A percentile compares a stretch with the other conserved stretches of the same genome.
Conservation (phyloP, 1,140 invertebrate genomes). For the Oryctes rhinoceros region DNA sequence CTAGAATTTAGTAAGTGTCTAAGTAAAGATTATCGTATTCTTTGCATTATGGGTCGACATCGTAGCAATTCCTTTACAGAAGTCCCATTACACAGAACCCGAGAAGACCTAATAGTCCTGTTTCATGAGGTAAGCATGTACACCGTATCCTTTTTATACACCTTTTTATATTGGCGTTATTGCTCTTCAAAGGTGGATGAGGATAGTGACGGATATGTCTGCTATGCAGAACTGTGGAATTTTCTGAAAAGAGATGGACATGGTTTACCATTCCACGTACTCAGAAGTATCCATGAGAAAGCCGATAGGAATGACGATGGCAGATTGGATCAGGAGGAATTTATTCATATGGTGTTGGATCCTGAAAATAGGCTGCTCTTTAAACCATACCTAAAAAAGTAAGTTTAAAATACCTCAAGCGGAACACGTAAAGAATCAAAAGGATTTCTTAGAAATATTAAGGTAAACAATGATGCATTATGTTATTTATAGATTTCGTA, state of each 20-base stretch:
- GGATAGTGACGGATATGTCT: constrained; percentile 25
- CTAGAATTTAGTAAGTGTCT: too few species aligned
- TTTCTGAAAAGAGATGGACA: constrained; percentile 61
- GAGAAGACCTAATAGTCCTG: background rate
- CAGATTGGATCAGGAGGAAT: constrained; percentile 79
- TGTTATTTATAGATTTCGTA: background rate
- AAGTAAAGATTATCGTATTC: background rate
- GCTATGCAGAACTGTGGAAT: constrained; percentile 13
- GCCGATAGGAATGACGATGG: constrained; percentile 79
- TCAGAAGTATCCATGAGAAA: constrained; percentile 74
- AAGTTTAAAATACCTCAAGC: background rate
- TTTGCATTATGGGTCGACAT: background rate
- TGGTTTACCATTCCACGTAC: constrained; percentile 76
- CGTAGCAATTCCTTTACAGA: constrained; percentile 32
- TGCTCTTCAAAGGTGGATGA: constrained; percentile 1
- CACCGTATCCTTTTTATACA: background rate
- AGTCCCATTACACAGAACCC: constrained; percentile 20
- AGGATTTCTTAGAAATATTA: too few species aligned
- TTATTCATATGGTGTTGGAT: constrained; percentile 77
- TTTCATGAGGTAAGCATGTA: constrained; percentile 26
- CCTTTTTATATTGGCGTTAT: background rate
- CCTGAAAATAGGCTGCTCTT: constrained; percentile 60
- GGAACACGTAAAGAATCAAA: too few species aligned
- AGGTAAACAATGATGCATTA: background rate
- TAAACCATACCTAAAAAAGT: constrained; percentile 18